Evolutionary conservation across 1,140 invertebrate genomes (phyloP), one percentile per base, ranked within the genome.

Genomic region (Parasteatoda tepidariorum): DNA sequence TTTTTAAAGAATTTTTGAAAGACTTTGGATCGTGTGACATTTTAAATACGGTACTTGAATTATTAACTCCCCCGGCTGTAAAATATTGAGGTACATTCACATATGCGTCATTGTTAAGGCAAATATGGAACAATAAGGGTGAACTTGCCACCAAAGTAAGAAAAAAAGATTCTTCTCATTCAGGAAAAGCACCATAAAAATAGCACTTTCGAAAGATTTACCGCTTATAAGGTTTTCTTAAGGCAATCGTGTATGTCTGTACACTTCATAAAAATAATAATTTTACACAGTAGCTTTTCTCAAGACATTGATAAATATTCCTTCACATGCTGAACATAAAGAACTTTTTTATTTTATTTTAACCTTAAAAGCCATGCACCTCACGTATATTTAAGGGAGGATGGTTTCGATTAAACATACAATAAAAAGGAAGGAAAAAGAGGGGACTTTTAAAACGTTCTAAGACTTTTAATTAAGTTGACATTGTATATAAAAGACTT

Each of bases 401-500:
- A 76, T 68, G 76, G 76, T 79, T 79, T 79, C 76, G 76, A 79
- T 79, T 68, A 79, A 79, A 22, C 30, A 68, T 61, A 79, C 76
- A 79, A 79, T 68, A 31, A 38, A 30, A 55, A 67, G 26, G 76
- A 57, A 48, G 34, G 31, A 61, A 57, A 38, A 18, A 31, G 33
- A 57, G 48, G 54, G 59, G 64, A n/a, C 38, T 68, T 79, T 79
- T 57, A 79, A 79, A 79, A 68, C 76, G 76, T 79, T 79, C 76
- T 57, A 34, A 62, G 76, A 79, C 76, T 79, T 79, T 79, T 79
- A 79, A 79, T 79, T 79, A 79, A 79, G 76, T 79, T 79, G 76
- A 79, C 64, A 68, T 38, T 57, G 76, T 41, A 26, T 59, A 64
- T 41, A 59, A 79, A 68, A 33, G 28, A 67, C 24, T 55, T 34